Percentiles rank a stretch among this genome's conserved stretches.
Conservation (phyloP, 2,113 vertebrate species). For the Pagrus major region DNA sequence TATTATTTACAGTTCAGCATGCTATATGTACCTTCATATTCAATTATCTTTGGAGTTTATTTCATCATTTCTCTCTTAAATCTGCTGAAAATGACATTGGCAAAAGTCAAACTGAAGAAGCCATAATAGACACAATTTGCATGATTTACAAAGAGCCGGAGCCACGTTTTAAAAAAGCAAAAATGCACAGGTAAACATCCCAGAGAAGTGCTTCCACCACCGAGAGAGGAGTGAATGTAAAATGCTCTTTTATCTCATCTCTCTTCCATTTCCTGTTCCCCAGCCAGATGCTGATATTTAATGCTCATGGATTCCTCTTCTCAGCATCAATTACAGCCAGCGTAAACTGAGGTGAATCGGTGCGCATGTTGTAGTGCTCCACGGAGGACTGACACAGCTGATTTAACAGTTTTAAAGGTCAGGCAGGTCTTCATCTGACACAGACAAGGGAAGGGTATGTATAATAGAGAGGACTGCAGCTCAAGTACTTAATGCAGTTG, state of each 20-base stretch:
- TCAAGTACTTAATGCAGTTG: background rate
- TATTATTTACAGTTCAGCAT: background rate
- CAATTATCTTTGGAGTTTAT: background rate
- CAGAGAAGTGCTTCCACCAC: conserved; percentile 14
- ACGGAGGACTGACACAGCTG: conserved; percentile 18
- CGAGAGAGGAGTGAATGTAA: conserved; percentile 45
- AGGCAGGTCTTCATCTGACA: conserved; percentile 31
- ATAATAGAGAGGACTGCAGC: conserved; percentile 3
- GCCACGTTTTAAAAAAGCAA: background rate
- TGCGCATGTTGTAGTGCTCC: conserved; percentile 21
- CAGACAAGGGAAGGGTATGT: background rate
- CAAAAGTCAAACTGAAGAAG: background rate
- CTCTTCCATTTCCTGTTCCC: conserved; percentile 9
- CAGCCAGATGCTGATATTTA: conserved; percentile 52
- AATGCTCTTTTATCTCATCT: conserved; percentile 60
- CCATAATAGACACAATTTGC: background rate
- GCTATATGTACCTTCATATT: background rate
- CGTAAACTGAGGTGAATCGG: conserved; percentile 44
- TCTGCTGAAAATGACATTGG: background rate
- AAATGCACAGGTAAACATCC: conserved; percentile 35
- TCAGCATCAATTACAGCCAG: conserved; percentile 46
- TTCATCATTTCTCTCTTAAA: background rate
- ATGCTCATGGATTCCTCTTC: conserved; percentile 40
- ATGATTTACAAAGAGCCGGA: conserved; percentile 41
- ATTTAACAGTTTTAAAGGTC: conserved; percentile 60